These are phyloP conservation scores for Crenichthys baileyi DNA, from an alignment of 2,797 vertebrate genomes.

Conservation along the genomic window DNA sequence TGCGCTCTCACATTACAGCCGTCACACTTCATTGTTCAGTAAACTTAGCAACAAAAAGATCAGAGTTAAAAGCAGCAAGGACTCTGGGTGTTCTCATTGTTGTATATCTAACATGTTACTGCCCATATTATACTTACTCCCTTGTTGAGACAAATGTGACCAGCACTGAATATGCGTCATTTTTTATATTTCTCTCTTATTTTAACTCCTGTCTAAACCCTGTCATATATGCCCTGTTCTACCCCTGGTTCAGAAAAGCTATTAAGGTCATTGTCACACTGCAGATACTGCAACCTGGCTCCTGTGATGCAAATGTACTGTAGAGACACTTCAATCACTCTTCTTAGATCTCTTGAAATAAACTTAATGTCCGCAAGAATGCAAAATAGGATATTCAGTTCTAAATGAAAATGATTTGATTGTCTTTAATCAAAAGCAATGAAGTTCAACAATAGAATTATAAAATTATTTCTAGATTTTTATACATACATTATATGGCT, in stretches of 20 bases:
- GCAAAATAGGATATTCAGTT: too few species aligned
- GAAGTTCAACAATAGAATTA: too few species aligned
- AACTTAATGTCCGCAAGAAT: too few species aligned
- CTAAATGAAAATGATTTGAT: too few species aligned
- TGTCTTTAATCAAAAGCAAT: too few species aligned
- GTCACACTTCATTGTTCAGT: not conserved
- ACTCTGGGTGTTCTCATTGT: constrained; percentile 33
- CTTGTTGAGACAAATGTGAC: fast-evolving
- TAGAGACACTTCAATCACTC: not conserved
- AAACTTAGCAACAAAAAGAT: not conserved
- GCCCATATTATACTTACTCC: constrained; percentile 11
- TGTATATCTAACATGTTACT: constrained; percentile 31
- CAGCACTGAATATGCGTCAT: too few species aligned
- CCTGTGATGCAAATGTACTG: constrained; percentile 11
- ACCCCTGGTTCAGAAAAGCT: constrained; percentile 45
- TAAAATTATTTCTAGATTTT: too few species aligned
- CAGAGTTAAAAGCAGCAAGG: constrained; percentile 40
- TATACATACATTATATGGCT: too few species aligned
- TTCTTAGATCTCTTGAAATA: too few species aligned
- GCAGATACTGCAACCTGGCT: constrained; percentile 29
- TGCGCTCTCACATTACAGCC: constrained; percentile 18
- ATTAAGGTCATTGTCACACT: constrained; percentile 23
- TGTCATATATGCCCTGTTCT: constrained; percentile 32
- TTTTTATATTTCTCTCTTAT: not conserved
- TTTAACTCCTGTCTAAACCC: constrained; percentile 42